Base-by-base conservation (phyloP, 2,797 vertebrate genomes). In the Podarcis lilfordi region DNA sequence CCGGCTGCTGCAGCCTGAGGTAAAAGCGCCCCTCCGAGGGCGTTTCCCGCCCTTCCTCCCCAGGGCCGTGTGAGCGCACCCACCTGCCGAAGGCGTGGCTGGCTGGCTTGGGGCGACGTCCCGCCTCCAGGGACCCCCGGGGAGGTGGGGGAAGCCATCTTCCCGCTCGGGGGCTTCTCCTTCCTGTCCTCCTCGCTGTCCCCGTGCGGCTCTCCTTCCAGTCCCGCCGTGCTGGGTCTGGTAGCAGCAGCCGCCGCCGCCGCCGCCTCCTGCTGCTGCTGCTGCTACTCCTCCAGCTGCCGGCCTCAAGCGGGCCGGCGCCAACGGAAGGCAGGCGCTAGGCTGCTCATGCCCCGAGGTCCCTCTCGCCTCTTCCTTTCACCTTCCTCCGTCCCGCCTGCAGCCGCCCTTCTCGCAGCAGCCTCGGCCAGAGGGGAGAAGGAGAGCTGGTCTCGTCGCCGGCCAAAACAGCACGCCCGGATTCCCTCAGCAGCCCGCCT, bases 91-190 rank as follows among this genome's bases (percentile, higher is more conserved):
- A 98, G 97, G 91, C 95, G 96, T 85, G 96, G 96, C 85, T 97
- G 96, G 79, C 96, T 96, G 91, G 96, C 97, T 66, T 96, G 96
- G 82, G 97, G 97, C 80, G 96, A 96, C 87, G 95, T 88, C 82
- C 95, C 97, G 94, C 96, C 97, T 96, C 96, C 97, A 91, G 96
- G 97, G 8, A 96, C 97, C 83, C 92, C 96, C 45, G 98, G 97
- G 96, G 97, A 97, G 96, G 96, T 96, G 86, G 97, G 97, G 91
- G 97, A 98, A 92, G 98, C 97, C 98, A 98, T 98, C 91, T 98
- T 98, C 95, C 50, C 78, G 95, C 96, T 92, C 78, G 94, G 50
- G 32, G 74, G 96, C 95, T 95, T 95, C 94, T 96, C 94, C 96
- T 95, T 94, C 93, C 61, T 6, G 40, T 96, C 86, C 50, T 25